Evolutionary conservation across 2,797 vertebrate genomes (phyloP), one percentile per base, ranked within the genome.

Genomic region (Crax fasciolata): DNA sequence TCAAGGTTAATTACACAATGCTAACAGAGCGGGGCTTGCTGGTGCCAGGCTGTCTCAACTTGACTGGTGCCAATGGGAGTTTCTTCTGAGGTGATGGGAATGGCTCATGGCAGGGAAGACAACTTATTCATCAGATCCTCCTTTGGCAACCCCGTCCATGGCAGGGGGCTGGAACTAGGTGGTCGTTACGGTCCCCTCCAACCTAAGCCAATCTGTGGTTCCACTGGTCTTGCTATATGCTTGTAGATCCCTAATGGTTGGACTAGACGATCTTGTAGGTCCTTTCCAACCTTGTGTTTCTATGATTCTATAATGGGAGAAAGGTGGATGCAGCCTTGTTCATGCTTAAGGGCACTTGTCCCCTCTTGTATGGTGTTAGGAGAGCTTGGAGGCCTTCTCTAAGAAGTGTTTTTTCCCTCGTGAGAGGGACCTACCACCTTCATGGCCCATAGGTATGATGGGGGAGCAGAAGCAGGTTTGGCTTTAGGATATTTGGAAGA

Each of bases 41-140:
- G 67, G 83, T 88, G 57, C 43, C 55, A 65, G 62, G 39, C 38
- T 80, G 87, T 57, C 67, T 70, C 0, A 3, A 41, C 51, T 63
- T 2, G 7, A 41, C 27, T 1, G 0, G 10, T 17, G 51, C 23
- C 73, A 39, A 54, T 8, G 44, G 44, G 49, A 9, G 11, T 46
- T 63, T 76, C 43, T 71, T 85, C 54, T 32, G 51, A 58, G 61
- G 65, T 58, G 65, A 7, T 43, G 83, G 85, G 49, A 80, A 70
- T 55, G 61, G 13, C 23, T 87, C 51, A 51, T 2, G 35, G n/a
- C 41, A 44, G 11, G 24, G n/a, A 62, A 43, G 27, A 19, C 39
- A n/a, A 70, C 82, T 65, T 59, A 30, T 46, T 51, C 25, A 14
- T 67, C 59, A 54, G 77, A 23, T 25, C 10, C 49, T 89, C 32